Evolutionary conservation across 2,113 vertebrate species (phyloP), one percentile per base, ranked within the genome.

Genomic region (Oncorhynchus keta): DNA sequence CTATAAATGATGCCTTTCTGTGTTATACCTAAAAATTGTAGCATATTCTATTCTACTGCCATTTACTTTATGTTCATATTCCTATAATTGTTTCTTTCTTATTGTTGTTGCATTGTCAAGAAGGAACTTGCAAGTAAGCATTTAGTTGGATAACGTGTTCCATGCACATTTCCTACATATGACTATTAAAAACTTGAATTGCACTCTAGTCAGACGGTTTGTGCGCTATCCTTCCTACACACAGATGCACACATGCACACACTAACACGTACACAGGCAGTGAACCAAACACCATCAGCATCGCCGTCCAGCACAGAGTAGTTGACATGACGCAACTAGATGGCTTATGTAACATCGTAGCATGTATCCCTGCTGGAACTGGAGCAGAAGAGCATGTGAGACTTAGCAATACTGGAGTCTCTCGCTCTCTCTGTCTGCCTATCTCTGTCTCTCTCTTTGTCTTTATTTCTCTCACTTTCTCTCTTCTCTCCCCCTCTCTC

Each of bases 311-410:
- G 86, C 81, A 18, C 80, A 72, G 66, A 82, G 80, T 48, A 74
- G 85, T 81, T 86, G 72, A 73, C 72, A 64, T 86, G 77, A 88
- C 32, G 30, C 84, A 86, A 81, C 81, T 84, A 86, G 35, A 74
- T 79, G 71, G 57, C 74, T 93, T 93, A 91, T 81, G 80, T 89
- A 92, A 93, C 84, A 55, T 55, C 14, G 5, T 55, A 55, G 51
- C 51, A 70, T 82, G 76, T 76, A 59, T 84, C 79, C 59, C 79
- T 76, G 69, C 72, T 82, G 88, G 57, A 89, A 88, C 76, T 91
- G 81, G 84, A 92, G 86, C 88, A 88, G 86, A 91, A 88, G 81
- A 77, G 18, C 75, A 81, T 70, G 72, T 64, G 22, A 83, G 80
- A 77, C 79, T 22, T 18, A 51, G 49, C 83, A 81, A 77, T 64